Percentiles rank a stretch among this genome's conserved stretches.
Conservation (phyloP, 30 jellyfish, hydroid and myxozoan species). For the Haliclystus octoradiatus region DNA sequence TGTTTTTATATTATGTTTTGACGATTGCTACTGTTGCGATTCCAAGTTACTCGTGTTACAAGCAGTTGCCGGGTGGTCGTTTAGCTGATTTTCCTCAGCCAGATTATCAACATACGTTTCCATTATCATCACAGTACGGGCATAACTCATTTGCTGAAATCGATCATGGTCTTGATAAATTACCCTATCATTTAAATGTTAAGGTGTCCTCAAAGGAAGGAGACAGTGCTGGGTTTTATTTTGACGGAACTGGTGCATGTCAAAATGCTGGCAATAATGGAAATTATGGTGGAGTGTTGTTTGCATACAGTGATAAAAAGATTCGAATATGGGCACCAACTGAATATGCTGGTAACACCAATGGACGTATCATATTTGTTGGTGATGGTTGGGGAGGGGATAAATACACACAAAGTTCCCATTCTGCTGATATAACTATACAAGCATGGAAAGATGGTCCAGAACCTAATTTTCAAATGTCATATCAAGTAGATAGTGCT, state of each 20-base stretch:
- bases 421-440: conserved; percentile 62
- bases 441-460: conserved; percentile 83
- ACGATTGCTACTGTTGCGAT: too few species aligned
- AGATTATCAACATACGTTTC: conserved; percentile 32
- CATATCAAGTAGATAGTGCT: conserved; percentile 52
- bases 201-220: conserved; percentile 75
- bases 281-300: conserved; percentile 74
- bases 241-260: conserved; percentile 94
- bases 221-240: conserved; percentile 66
- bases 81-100: conserved; percentile 90
- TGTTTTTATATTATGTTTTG: too few species aligned
- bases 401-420: conserved; percentile 65
- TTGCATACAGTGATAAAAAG: conserved; percentile 62
- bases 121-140: conserved; percentile 28
- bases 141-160: conserved; percentile 38
- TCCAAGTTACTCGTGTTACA: too few species aligned
- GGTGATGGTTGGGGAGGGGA: conserved; percentile 99
- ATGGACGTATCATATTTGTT: conserved; percentile 70
- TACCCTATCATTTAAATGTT: conserved; percentile 41
- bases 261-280: conserved; percentile 72
- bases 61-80: conserved; percentile 59
- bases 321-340: conserved; percentile 91
- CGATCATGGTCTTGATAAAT: too few species aligned
- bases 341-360: conserved; percentile 28
- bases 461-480: conserved; percentile 73